Evolutionary conservation across 35 echinoderm and acorn worm species (phyloP).

Genomic region (Ophioderma brevispina): DNA sequence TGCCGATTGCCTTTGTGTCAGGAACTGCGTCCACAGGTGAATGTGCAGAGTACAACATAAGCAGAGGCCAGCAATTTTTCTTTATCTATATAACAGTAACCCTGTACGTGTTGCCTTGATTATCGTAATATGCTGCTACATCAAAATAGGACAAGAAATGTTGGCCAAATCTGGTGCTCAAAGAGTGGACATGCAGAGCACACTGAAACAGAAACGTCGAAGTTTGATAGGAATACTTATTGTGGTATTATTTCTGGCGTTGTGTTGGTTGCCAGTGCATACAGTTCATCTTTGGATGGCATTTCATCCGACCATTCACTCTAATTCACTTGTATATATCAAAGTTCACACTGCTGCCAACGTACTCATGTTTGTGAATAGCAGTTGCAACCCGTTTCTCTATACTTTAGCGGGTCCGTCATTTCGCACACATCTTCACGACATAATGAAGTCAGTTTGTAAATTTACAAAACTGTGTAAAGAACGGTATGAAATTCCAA

Average conservation of each 20-base stretch:
- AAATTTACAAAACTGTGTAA: not conserved
- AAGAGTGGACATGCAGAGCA: not conserved
- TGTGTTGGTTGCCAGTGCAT: slow-evolving; percentile 74
- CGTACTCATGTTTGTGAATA: slow-evolving; percentile 60
- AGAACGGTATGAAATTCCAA: not conserved
- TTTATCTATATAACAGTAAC: slow-evolving; percentile 24
- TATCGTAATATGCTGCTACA: slow-evolving; percentile 74
- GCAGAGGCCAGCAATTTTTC: not conserved
- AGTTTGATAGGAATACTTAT: slow-evolving; percentile 40
- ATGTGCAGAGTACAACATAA: not conserved
- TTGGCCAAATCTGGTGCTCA: slow-evolving; percentile 9
- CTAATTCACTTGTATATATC: not conserved
- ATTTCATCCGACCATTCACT: slow-evolving; percentile 18
- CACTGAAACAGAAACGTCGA: slow-evolving; percentile 14
- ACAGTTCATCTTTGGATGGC: slow-evolving; percentile 54
- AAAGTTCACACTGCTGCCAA: slow-evolving; percentile 42
- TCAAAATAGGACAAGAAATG: slow-evolving; percentile 54
- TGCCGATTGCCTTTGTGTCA: slow-evolving; percentile 40
- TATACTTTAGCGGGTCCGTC: slow-evolving; percentile 71
- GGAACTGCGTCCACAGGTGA: not conserved
- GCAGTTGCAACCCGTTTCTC: slow-evolving; percentile 69
- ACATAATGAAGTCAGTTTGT: slow-evolving; percentile 4
- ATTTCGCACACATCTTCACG: slow-evolving; percentile 58
- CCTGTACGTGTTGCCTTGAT: slow-evolving; percentile 61
- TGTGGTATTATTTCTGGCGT: slow-evolving; percentile 59